Conservation (phyloP, 2,888 invertebrate genomes). For the Eremobia ochroleuca region DNA sequence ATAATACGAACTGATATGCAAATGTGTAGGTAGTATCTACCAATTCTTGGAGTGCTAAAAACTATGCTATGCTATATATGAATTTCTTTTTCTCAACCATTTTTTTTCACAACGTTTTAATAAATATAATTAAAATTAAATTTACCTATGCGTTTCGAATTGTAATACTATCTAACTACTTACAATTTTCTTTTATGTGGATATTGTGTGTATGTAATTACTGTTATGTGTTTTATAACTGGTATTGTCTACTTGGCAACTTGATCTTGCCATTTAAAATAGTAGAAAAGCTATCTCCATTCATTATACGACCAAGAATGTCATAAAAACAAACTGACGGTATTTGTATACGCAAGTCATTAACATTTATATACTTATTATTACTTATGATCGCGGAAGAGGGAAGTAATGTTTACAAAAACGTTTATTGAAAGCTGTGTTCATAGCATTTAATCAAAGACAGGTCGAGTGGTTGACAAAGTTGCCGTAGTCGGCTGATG, state of each 20-base stretch:
- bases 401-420: constrained; percentile 3
- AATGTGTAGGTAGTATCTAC: too few species aligned
- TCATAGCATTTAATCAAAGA: background rate
- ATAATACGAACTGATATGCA: constrained; percentile 12
- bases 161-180: too few species aligned
- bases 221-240: background rate
- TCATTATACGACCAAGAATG: background rate
- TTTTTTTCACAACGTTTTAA: too few species aligned
- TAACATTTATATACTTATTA: constrained; percentile 1
- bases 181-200: too few species aligned
- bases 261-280: background rate
- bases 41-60: too few species aligned
- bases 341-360: background rate
- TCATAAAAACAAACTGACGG: background rate
- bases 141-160: too few species aligned
- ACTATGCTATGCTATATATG: too few species aligned
- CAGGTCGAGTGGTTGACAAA: background rate
- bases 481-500: background rate
- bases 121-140: too few species aligned
- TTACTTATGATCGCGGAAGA: constrained; percentile 9
- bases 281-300: background rate
- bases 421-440: background rate
- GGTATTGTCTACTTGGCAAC: background rate
- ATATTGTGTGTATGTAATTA: too few species aligned
- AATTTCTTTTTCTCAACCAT: too few species aligned